Evolutionary conservation across 1,140 invertebrate genomes (phyloP), one percentile per base, ranked within the genome.

Genomic region (Pachyrhynchus sulphureomaculatus): DNA sequence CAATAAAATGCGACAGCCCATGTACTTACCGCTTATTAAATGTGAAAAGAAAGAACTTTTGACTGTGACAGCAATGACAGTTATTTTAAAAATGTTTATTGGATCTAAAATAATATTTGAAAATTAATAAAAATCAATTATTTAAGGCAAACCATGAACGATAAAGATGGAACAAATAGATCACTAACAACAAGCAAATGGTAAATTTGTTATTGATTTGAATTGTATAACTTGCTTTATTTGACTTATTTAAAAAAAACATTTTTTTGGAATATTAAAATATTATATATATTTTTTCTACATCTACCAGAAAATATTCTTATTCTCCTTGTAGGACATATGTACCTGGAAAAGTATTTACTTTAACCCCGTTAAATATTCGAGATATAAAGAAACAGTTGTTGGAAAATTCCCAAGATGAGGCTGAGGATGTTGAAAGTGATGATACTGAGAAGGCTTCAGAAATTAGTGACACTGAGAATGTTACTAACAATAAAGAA

Each of bases 301-400:
- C 34, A 37, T 17, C 34, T 37, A 37, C 3, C 15, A n/a, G n/a
- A 39, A 8, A 4, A 20, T 42, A 51, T 21, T 42, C 12, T 21
- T 13, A 21, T 26, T 24, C 12, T 6, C 4, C 8, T 18, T 32
- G 12, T 36, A 53, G 51, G 51, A 53, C 8, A 8, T 53, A 56
- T 34, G 39, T 61, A 21, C 49, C 58, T 6, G 51, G 52, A 23
- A 53, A 56, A 44, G n/a, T 33, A 1, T 37, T 45, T 34, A 45
- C 15, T 24, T 32, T 65, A n/a, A 32, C 37, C 12, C 63, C 63
- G 1, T 26, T 65, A 12, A 56, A 65, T 44, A 10, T 60, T 3
- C 23, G 51, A 15, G 45, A 49, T 12, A 54, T 65, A n/a, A 60
- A 36, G 24, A 59, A 37, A 44, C 37, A 55, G 33, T 39, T 55